phyloP scores from a whole-genome alignment of 2,113 vertebrate species.

The Tenebrosternarchus preto region DNA sequence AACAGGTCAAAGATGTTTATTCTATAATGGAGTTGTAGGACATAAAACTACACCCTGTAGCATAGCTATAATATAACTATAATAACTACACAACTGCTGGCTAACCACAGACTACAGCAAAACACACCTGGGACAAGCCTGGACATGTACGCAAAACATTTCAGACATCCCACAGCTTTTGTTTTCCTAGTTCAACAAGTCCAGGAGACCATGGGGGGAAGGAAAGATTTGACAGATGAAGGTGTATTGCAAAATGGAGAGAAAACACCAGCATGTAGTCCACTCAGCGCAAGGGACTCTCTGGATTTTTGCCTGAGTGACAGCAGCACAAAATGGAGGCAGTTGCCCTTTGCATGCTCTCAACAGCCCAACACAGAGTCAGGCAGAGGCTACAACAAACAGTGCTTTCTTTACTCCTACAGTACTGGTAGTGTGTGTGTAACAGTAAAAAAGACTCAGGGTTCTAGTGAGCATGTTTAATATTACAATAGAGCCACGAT shows the following conservation, averaged over 20 bases:
- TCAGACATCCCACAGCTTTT: neutral
- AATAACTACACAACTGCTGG: neutral
- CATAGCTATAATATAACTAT: no score
- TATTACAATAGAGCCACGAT: neutral
- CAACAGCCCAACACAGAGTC: neutral
- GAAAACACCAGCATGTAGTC: no score
- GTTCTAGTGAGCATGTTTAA: slow-evolving; percentile 3
- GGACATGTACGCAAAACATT: slow-evolving; percentile 4
- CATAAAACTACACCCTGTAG: no score
- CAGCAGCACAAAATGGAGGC: neutral
- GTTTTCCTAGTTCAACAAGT: no score
- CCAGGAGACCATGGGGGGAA: no score
- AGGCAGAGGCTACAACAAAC: slow-evolving; percentile 9
- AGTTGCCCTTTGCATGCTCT: neutral
- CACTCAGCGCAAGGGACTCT: neutral
- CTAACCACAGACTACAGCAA: neutral
- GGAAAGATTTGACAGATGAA: no score
- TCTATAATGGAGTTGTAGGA: neutral
- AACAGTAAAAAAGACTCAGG: neutral
- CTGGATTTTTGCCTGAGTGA: neutral
- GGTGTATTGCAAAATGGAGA: no score
- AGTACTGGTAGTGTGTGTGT: neutral
- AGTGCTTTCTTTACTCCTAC: neutral
- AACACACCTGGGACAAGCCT: slow-evolving; percentile 20
- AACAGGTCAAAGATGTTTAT: no score